phyloP scores from a whole-genome alignment of 1,140 invertebrate genomes.

The Atta texana region DNA sequence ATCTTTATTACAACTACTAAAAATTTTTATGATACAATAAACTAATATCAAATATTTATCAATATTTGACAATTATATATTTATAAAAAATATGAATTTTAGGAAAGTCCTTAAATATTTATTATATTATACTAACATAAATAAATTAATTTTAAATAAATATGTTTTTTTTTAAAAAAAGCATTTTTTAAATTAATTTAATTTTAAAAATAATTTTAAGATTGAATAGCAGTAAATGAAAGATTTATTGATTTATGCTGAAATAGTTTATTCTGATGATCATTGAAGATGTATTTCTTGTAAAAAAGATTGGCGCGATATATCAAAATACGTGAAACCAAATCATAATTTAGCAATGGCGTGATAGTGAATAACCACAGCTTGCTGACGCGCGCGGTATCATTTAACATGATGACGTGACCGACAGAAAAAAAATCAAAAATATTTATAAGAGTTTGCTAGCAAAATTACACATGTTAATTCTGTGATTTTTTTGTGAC shows the following conservation, averaged over 20 bases:
- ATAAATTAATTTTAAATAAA: background rate
- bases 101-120: background rate
- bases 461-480: background rate
- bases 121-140: background rate
- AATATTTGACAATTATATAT: background rate
- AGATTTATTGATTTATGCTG: background rate
- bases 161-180: background rate
- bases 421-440: background rate
- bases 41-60: background rate
- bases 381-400: conserved; percentile 10
- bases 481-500: conserved; percentile 25
- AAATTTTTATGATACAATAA: background rate
- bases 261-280: conserved; percentile 14
- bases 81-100: background rate
- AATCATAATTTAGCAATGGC: conserved; percentile 18
- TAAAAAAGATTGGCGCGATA: background rate
- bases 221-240: background rate
- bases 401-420: background rate
- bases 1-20: background rate
- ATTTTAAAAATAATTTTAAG: conserved; percentile 8
- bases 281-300: too few relatives aligned
- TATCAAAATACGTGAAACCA: background rate
- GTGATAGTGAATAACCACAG: background rate
- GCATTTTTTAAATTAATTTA: too few relatives aligned
- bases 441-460: background rate